Conservation (phyloP, 2,113 vertebrate genomes). For the Thomomys bottae region DNA sequence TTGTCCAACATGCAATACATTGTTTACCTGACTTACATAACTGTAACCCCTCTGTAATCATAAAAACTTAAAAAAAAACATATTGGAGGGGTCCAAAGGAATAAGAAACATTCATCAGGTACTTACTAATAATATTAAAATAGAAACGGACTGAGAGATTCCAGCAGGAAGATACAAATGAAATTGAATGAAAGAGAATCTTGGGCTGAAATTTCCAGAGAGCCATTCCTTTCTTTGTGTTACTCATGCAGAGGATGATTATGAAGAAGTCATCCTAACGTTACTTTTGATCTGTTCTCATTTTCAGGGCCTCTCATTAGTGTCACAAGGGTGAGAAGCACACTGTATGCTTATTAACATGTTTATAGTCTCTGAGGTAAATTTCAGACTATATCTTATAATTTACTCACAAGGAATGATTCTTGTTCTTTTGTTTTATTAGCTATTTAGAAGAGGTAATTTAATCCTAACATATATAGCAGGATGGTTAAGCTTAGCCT, state of each 20-base stretch:
- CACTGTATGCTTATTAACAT: not conserved
- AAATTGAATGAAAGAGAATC: not conserved
- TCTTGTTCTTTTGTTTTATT: not conserved
- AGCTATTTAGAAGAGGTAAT: conserved; percentile 54
- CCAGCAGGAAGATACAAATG: conserved; percentile 8
- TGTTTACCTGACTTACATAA: too few species aligned
- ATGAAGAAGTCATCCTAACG: not conserved
- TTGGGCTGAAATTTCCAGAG: not conserved
- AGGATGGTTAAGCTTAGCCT: not conserved
- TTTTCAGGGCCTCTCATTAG: too few species aligned
- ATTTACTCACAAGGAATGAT: conserved; percentile 19
- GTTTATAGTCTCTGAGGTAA: not conserved
- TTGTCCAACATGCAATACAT: too few species aligned
- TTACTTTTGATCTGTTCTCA: not conserved
- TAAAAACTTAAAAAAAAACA: not conserved
- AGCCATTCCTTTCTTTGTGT: not conserved
- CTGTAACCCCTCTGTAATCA: too few species aligned
- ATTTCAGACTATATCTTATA: not conserved
- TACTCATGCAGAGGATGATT: not conserved
- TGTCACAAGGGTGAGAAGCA: not conserved
- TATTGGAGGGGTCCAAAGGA: not conserved
- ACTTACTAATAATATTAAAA: not conserved
- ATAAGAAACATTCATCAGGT: conserved; percentile 3
- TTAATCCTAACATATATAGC: conserved; percentile 28
- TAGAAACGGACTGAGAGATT: not conserved